These are phyloP conservation scores for Recurvirostra avosetta DNA, from an alignment of 2,113 vertebrate genomes.

Conservation along the genomic window DNA sequence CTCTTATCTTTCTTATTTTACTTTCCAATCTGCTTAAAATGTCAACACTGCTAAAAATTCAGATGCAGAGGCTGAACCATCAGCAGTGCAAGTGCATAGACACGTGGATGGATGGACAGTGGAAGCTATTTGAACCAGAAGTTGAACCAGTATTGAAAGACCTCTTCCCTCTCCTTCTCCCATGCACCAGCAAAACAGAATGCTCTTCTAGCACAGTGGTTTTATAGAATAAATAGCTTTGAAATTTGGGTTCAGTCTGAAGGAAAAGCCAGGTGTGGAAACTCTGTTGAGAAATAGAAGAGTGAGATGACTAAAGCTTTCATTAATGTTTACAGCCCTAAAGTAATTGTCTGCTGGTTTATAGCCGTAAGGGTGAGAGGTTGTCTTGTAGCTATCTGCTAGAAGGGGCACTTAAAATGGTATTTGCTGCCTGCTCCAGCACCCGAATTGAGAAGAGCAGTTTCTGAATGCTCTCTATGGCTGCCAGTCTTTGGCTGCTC, in stretches of 20 bases:
- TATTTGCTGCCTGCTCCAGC: not conserved
- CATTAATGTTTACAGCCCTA: slow-evolving; percentile 6
- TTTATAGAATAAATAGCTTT: not conserved
- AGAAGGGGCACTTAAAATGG: not conserved
- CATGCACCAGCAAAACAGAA: not conserved
- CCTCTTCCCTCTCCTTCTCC: not conserved
- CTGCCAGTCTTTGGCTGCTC: not conserved
- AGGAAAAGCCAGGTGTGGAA: not conserved
- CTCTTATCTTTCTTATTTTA: not conserved
- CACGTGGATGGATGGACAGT: not conserved
- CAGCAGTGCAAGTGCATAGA: not conserved
- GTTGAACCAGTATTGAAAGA: not conserved
- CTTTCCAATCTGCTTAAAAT: slow-evolving; percentile 16
- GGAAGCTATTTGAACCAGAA: not conserved
- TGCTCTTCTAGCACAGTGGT: not conserved
- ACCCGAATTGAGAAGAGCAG: not conserved
- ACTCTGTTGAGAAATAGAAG: not conserved
- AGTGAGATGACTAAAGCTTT: not conserved
- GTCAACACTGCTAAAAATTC: not conserved
- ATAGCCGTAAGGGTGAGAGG: not conserved
- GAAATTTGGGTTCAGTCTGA: not conserved
- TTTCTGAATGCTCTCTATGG: not conserved
- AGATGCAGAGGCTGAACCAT: not conserved
- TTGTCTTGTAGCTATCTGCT: not conserved
- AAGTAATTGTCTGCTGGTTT: not conserved